Evolutionary conservation across 2,797 vertebrate genomes (phyloP).

Genomic region (Peromyscus attwateri): DNA sequence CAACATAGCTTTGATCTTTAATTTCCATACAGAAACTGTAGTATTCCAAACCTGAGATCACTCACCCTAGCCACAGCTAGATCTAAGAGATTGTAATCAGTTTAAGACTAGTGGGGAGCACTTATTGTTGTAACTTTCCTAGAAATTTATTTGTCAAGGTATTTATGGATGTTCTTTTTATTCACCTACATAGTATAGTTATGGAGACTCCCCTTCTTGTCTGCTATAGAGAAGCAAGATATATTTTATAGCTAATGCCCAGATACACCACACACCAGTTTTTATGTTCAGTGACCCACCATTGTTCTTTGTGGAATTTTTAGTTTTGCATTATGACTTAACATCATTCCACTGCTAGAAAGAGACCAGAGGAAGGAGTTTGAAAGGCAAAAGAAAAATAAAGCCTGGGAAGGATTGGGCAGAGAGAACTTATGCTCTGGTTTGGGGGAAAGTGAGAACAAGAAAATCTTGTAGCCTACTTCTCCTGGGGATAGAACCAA

Average conservation of each 20-base stretch:
- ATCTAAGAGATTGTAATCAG: background rate
- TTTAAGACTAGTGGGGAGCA: background rate
- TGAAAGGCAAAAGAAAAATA: background rate
- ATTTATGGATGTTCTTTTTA: background rate
- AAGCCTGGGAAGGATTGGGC: background rate
- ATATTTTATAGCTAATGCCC: background rate
- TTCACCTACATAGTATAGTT: background rate
- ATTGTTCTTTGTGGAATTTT: background rate
- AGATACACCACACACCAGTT: background rate
- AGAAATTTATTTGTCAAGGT: background rate
- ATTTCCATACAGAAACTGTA: background rate
- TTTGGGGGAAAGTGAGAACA: background rate
- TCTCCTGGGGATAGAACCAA: rapidly evolving
- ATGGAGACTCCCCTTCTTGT: background rate
- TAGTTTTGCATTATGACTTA: background rate
- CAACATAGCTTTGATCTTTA: background rate
- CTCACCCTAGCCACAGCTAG: background rate
- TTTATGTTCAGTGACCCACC: background rate
- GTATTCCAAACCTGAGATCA: background rate
- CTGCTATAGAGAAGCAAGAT: background rate
- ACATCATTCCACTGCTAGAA: background rate
- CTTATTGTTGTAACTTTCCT: background rate
- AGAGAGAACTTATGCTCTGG: background rate
- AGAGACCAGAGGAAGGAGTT: background rate
- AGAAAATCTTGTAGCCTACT: background rate